phyloP scores from a whole-genome alignment of 1,140 invertebrate genomes.

The Eriocheir sinensis region DNA sequence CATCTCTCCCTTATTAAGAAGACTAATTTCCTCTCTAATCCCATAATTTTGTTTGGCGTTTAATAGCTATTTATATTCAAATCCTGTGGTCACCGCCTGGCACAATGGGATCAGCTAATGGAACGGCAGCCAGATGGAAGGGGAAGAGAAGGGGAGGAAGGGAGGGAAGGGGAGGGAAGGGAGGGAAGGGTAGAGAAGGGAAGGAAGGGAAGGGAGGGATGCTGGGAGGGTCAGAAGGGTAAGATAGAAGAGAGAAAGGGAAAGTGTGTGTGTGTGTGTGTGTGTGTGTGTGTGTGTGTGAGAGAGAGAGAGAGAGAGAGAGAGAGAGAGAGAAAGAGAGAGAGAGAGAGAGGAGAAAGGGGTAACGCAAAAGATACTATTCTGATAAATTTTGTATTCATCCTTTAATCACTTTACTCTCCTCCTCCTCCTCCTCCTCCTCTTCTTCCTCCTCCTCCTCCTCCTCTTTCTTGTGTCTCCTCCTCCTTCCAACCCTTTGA shows the following conservation, averaged over 20 bases:
- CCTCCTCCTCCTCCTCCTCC: neutral
- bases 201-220: neutral
- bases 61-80: conserved; percentile 69
- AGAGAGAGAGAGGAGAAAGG: conserved; percentile 47
- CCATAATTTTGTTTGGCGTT: conserved; percentile 68
- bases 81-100: conserved; percentile 48
- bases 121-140: conserved; percentile 28
- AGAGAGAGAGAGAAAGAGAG: conserved; percentile 53
- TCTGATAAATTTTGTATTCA: neutral
- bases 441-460: neutral
- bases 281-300: neutral
- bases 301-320: conserved; percentile 54
- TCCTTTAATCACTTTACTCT: neutral
- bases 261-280: neutral
- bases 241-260: conserved; percentile 22
- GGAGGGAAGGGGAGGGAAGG: neutral
- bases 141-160: neutral
- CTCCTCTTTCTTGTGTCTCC: neutral
- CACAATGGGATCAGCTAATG: conserved; percentile 69
- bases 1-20: conserved; percentile 50
- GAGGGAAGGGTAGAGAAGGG: neutral
- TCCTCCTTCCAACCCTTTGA: no score
- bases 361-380: neutral
- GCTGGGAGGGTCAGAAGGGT: neutral
- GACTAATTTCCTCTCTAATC: conserved; percentile 61